Percentiles rank a stretch among this genome's conserved stretches.
Conservation (phyloP, 2,797 vertebrate genomes). For the Euthynnus affinis region DNA sequence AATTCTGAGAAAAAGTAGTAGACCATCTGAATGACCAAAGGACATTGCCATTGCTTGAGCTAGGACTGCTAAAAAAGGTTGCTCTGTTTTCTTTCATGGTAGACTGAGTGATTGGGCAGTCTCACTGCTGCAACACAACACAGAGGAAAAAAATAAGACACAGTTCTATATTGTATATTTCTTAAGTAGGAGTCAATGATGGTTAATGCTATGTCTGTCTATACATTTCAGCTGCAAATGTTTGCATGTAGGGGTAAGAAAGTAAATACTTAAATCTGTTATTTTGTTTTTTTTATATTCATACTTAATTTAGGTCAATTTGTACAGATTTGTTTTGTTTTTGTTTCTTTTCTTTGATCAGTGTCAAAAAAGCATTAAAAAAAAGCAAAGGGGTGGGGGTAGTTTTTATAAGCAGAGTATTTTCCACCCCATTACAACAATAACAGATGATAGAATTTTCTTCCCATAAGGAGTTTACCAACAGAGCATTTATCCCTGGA, state of each 20-base stretch:
- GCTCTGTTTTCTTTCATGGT: background rate
- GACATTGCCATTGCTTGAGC: background rate
- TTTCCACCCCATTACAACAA: constrained; percentile 28
- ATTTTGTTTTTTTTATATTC: background rate
- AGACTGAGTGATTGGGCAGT: too few relatives aligned
- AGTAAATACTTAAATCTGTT: background rate
- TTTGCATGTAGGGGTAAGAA: background rate
- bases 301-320: background rate
- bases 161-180: background rate
- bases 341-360: too few relatives aligned
- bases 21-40: background rate
- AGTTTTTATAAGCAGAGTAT: background rate
- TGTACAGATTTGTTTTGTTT: background rate
- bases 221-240: background rate
- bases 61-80: background rate
- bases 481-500: constrained; percentile 38
- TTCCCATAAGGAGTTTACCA: constrained; percentile 27
- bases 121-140: background rate
- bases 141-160: background rate
- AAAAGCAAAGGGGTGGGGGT: background rate
- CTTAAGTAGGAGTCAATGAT: background rate
- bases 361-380: too few relatives aligned
- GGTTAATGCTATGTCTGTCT: background rate
- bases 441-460: constrained; percentile 31
- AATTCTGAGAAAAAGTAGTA: background rate